Percentiles rank a stretch among this genome's conserved stretches.
Conservation (phyloP, 2,888 invertebrate species). For the Mimumesa dahlbomi region DNA sequence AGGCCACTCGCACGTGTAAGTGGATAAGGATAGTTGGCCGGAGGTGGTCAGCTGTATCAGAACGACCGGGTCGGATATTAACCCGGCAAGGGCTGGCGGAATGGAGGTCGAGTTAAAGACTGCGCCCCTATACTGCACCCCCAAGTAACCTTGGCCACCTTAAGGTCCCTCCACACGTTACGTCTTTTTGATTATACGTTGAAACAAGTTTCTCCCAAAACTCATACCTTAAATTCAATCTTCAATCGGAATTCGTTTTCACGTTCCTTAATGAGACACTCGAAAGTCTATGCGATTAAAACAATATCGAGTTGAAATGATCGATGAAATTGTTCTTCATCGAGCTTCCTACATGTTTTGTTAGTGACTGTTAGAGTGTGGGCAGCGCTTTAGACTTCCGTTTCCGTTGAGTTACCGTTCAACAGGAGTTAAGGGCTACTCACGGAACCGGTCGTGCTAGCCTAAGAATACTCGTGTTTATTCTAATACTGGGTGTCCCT, state of each 20-base stretch:
- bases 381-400: constrained; percentile 25
- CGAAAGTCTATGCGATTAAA: too few species aligned
- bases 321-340: too few species aligned
- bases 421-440: constrained; percentile 20
- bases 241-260: too few species aligned
- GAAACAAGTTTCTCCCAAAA: too few species aligned
- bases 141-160: too few species aligned
- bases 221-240: too few species aligned
- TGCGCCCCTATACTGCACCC: too few species aligned
- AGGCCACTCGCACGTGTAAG: constrained; percentile 27
- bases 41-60: constrained; percentile 45
- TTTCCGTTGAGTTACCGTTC: constrained; percentile 29
- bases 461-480: constrained; percentile 46
- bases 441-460: neutral
- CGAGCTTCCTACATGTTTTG: too few species aligned
- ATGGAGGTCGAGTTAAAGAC: constrained; percentile 29
- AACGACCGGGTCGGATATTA: constrained; percentile 60
- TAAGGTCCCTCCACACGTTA: too few species aligned
- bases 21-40: constrained; percentile 40
- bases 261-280: too few species aligned
- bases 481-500: constrained; percentile 33
- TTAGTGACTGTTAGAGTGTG: constrained; percentile 24
- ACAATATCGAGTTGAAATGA: too few species aligned
- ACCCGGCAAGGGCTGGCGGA: constrained; percentile 38
- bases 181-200: too few species aligned